Base-by-base conservation (phyloP, 2,888 invertebrate genomes). In the Melieria picta region DNA sequence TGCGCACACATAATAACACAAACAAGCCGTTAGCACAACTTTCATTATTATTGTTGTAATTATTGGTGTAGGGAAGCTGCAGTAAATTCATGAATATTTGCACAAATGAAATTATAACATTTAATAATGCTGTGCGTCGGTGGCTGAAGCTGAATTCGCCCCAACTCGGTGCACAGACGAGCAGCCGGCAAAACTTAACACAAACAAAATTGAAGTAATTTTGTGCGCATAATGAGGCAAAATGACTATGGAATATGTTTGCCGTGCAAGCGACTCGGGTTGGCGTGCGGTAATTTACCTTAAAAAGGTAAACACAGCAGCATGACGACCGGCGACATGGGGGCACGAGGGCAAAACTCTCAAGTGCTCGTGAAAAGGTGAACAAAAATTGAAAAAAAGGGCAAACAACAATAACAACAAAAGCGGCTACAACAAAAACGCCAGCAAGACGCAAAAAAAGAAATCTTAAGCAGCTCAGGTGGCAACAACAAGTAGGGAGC, bases 91-190 rank as follows among this genome's bases (percentile, higher is more conserved):
- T 61, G 74, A 72, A 69, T 74, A 69, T 72, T 74, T 74, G 66
- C 71, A 60, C 69, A 74, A 74, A 74, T 72, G 56, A 70, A 72
- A 70, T 74, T 69, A 72, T 67, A 64, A 72, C 72, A 64, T 74
- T 72, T 72, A 74, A 70, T 72, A 66, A 74, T 72, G 72, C 65
- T 74, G 74, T 52, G 30, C 30, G 47, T 42, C 57, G 55, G 45
- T 55, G 69, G 69, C 13, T 62, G 47, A 42, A 68, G 30, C 60
- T 13, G 16, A 30, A 30, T 9, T 13, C 43, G 7, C 6, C 60
- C 45, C 1, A 45, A 45, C 30, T 6, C 4, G 7, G 11, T 3
- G 48, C 16, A 11, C 47, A 63, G 30, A 42, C 42, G 50, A 63
- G 48, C 30, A 30, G 50, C 30, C n/a, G 64, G 43, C 52, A 50